Base-by-base conservation (phyloP, 2,113 vertebrate genomes). In the Dolichallabes microphthalmus region DNA sequence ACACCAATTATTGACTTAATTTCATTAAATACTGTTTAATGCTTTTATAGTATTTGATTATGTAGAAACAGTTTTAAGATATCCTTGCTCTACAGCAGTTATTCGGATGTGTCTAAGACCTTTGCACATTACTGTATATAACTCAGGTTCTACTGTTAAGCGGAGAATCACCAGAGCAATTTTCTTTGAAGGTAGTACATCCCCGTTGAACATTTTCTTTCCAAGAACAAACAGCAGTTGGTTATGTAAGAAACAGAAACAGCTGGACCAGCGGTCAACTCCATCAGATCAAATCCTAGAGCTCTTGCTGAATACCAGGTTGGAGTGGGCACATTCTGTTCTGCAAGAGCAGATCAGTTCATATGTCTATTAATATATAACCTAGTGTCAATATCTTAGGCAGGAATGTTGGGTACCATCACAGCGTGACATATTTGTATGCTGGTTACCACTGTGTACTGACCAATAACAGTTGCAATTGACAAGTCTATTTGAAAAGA, bases 321-420 rank as follows among this genome's bases (percentile, higher is more conserved):
- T 68, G 27, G 30, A 27, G 27, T 68, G 30, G 64, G 64, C 30
- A 68, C 14, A 68, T 30, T 68, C 30, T 19, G 27, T 32, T 68
- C 30, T 68, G 64, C 30, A 68, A 68, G 14, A 68, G 64, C 30
- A 32, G 64, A 32, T 68, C 11, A 11, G 35, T 45, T 22, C 68
- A 39, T 69, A 69, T 15, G 15, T 35, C 66, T 69, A 69, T 69
- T 69, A 69, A 35, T 69, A 69, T 69, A 69, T 69, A 69, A 35
- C 66, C 35, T 32, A 35, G 66, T 69, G 66, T 69, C 30, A 69
- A 35, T 30, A 35, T 35, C 30, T 69, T 19, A 35, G 14, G 15
- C 66, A 69, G 66, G 66, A 69, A 69, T 69, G 66, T 19, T 35
- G 66, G 2, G 66, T 35, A 69, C 6, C 3, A 30, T 69, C 66